Evolutionary conservation across 2,888 invertebrate genomes (phyloP).

Genomic region (Trypoxylon attenuatum): DNA sequence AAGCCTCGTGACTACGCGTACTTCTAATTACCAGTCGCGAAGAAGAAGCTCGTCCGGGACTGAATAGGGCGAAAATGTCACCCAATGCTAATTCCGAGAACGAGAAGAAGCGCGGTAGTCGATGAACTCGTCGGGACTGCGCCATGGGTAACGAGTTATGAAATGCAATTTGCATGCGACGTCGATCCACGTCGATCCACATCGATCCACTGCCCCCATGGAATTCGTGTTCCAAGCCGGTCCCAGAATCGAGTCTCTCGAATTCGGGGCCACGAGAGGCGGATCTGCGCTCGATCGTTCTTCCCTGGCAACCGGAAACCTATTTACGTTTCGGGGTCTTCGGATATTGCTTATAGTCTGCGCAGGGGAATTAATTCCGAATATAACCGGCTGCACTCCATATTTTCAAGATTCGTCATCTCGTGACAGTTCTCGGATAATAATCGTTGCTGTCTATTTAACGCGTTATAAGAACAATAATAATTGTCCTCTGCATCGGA

Average conservation of each 20-base stretch:
- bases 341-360: too few relatives aligned
- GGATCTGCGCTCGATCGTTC: slow-evolving; percentile 46
- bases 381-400: too few relatives aligned
- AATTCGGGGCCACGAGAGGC: slow-evolving; percentile 42
- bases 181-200: slow-evolving; percentile 43
- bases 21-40: neutral
- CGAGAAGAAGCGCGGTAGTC: slow-evolving; percentile 23
- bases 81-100: slow-evolving; percentile 18
- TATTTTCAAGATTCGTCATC: too few relatives aligned
- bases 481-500: too few relatives aligned
- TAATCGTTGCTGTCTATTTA: too few relatives aligned
- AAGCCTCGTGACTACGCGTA: neutral
- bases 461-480: too few relatives aligned
- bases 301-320: too few relatives aligned
- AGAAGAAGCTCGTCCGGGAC: neutral
- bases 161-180: slow-evolving; percentile 67
- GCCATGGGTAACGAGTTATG: slow-evolving; percentile 62
- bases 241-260: slow-evolving; percentile 39
- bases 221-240: slow-evolving; percentile 30
- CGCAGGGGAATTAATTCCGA: too few relatives aligned
- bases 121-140: slow-evolving; percentile 38
- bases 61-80: neutral
- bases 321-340: too few relatives aligned
- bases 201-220: slow-evolving; percentile 6
- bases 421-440: too few relatives aligned